phyloP scores from a whole-genome alignment of 2,797 vertebrate species.

The Dendrocincla tyrannina region DNA sequence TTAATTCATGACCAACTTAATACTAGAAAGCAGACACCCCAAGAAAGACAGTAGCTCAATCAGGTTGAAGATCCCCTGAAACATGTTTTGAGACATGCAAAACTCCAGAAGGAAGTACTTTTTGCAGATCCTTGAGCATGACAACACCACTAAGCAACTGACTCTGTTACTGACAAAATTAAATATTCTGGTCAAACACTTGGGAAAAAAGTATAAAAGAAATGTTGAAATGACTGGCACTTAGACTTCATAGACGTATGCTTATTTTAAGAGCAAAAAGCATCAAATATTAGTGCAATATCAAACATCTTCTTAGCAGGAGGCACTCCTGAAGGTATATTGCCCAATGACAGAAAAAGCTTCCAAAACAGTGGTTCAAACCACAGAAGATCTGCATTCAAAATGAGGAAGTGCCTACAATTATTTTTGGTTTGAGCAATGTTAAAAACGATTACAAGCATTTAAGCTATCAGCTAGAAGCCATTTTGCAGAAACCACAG shows the following conservation, averaged over 20 bases:
- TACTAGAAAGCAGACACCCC: background rate
- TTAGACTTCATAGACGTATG: background rate
- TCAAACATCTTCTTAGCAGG: background rate
- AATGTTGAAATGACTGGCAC: background rate
- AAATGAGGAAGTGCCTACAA: background rate
- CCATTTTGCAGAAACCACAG: background rate
- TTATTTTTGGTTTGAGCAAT: background rate
- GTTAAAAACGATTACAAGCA: background rate
- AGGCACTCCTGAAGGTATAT: background rate
- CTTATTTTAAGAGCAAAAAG: background rate
- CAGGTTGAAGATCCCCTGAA: background rate
- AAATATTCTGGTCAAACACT: background rate
- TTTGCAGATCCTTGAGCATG: background rate
- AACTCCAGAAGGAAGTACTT: background rate
- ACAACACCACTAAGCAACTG: background rate
- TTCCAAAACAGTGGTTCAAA: background rate
- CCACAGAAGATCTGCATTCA: background rate
- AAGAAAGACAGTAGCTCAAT: background rate
- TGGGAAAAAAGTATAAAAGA: background rate
- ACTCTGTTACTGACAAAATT: background rate
- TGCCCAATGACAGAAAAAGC: background rate
- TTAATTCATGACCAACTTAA: background rate
- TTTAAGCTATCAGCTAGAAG: background rate
- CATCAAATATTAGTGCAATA: background rate
- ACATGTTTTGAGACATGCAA: background rate